These are phyloP conservation scores for Cygnus olor DNA, from an alignment of 2,797 vertebrate species.

Conservation along the genomic window DNA sequence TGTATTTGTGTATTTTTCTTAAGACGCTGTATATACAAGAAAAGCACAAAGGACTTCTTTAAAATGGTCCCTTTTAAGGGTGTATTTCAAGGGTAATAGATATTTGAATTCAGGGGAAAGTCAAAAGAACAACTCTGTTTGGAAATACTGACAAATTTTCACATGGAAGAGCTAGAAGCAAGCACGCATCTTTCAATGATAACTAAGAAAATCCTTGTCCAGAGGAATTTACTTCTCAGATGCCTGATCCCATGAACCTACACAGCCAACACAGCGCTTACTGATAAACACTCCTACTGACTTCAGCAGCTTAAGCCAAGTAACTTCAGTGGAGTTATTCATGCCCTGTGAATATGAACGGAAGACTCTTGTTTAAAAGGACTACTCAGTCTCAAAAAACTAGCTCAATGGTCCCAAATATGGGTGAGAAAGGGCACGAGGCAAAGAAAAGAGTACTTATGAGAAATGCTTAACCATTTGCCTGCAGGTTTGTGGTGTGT, in stretches of 20 bases:
- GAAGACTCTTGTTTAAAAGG: conserved; percentile 58
- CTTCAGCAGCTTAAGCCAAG: conserved; percentile 58
- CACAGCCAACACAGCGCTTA: conserved; percentile 52
- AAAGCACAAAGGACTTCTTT: conserved; percentile 34
- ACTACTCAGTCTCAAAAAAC: conserved; percentile 24
- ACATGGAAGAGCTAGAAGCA: background rate
- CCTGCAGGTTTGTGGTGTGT: background rate
- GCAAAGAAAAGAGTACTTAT: conserved; percentile 30
- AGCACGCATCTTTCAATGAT: background rate
- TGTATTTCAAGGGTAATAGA: conserved; percentile 3
- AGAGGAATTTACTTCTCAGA: conserved; percentile 2
- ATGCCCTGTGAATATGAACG: conserved; percentile 60
- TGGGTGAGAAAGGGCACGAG: conserved; percentile 33
- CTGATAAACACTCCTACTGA: conserved; percentile 53
- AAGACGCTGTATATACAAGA: background rate
- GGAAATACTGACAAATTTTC: background rate
- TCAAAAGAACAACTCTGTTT: background rate
- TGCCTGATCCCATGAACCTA: background rate
- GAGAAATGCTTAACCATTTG: background rate
- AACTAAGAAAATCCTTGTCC: conserved; percentile 38
- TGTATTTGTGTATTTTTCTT: conserved; percentile 29
- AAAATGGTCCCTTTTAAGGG: conserved; percentile 15
- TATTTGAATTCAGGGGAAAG: background rate
- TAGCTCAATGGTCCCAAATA: conserved; percentile 6
- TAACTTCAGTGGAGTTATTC: conserved; percentile 67